These are phyloP conservation scores for Ptilorrhoa leucosticta DNA, from an alignment of 2,113 vertebrate genomes.

Conservation along the genomic window DNA sequence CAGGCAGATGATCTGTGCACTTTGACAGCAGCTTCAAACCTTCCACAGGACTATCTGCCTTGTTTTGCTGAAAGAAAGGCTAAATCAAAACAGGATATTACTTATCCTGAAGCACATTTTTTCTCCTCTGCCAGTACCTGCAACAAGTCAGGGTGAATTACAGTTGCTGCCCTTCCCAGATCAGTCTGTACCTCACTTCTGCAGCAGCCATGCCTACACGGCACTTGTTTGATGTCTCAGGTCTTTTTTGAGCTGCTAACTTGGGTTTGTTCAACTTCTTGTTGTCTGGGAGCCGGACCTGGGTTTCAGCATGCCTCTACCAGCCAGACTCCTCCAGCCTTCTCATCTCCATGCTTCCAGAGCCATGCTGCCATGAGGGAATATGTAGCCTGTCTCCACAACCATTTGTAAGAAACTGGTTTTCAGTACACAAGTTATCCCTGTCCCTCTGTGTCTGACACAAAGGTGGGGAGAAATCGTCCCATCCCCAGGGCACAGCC, in stretches of 20 bases:
- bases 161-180: neutral
- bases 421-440: neutral
- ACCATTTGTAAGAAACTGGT: neutral
- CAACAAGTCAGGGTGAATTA: neutral
- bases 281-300: neutral
- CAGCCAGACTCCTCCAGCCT: neutral
- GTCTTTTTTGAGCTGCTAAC: neutral
- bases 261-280: neutral
- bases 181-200: neutral
- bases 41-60: neutral
- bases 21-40: neutral
- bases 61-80: neutral
- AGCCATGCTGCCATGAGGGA: too few species aligned
- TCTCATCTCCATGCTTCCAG: neutral
- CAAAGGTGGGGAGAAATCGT: neutral
- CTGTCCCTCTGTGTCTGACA: neutral
- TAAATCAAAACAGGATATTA: neutral
- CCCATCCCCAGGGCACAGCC: neutral
- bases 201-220: accelerated
- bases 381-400: neutral
- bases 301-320: neutral
- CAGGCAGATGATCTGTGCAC: neutral
- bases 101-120: neutral
- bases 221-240: neutral
- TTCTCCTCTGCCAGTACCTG: neutral